These are phyloP conservation scores for Papilio demoleus DNA, from an alignment of 2,888 invertebrate species.

Conservation along the genomic window DNA sequence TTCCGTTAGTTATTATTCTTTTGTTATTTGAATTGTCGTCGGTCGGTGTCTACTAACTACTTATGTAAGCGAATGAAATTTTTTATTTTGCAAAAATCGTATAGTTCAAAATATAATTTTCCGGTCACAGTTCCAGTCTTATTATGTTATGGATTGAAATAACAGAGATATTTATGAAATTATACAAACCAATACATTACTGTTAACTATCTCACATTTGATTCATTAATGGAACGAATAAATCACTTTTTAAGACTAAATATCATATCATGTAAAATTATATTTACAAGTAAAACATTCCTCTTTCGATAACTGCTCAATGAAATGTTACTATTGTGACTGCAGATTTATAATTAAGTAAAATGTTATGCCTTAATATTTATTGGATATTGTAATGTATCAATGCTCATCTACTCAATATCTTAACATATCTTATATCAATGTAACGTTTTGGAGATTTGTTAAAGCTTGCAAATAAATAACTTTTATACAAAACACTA, in stretches of 20 bases:
- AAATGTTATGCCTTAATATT: conserved; percentile 4
- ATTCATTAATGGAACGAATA: no score
- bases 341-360: background rate
- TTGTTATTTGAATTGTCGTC: background rate
- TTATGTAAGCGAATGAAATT: no score
- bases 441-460: conserved; percentile 17
- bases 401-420: background rate
- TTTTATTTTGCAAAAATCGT: no score
- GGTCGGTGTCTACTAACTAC: background rate
- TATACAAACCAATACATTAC: no score
- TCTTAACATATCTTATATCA: conserved; percentile 27
- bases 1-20: background rate
- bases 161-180: no score
- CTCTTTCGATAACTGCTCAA: background rate
- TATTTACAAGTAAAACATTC: conserved; percentile 1
- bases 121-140: no score
- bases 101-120: no score
- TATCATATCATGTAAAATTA: no score
- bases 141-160: no score
- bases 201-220: no score
- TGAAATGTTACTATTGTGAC: background rate
- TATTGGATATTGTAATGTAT: conserved; percentile 9
- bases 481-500: conserved; percentile 15
- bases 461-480: conserved; percentile 36
- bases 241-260: no score